A percentile compares a stretch with the other conserved stretches of the same genome.
These are phyloP conservation scores for Ctenomys sociabilis DNA, from an alignment of 2,113 vertebrate species.

Conservation along the genomic window DNA sequence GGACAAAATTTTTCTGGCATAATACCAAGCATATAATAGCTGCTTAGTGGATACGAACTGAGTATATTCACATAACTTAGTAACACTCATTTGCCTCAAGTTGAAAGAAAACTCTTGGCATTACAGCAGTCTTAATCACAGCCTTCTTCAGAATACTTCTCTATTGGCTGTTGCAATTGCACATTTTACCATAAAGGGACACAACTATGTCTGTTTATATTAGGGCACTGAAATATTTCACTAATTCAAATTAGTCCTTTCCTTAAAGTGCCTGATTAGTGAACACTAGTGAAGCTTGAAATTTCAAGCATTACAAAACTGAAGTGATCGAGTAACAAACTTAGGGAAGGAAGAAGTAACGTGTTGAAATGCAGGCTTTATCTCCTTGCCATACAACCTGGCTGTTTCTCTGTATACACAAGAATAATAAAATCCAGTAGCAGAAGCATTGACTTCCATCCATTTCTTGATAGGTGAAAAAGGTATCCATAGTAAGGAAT, in stretches of 20 bases:
- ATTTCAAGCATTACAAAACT: constrained; percentile 21
- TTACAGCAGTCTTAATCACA: background rate
- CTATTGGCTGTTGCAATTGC: background rate
- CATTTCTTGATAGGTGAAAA: background rate
- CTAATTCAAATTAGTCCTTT: background rate
- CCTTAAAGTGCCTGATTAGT: background rate
- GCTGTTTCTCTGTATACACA: background rate
- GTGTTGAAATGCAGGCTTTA: background rate
- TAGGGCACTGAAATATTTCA: background rate
- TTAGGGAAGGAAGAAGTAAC: background rate
- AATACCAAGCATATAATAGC: constrained; percentile 28
- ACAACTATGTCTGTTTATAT: background rate
- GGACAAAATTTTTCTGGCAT: constrained; percentile 21
- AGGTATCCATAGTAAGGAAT: background rate
- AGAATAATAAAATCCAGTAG: background rate
- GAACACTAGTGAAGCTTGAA: constrained; percentile 27
- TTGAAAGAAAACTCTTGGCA: background rate
- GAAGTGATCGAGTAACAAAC: constrained; percentile 2
- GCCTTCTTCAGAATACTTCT: background rate
- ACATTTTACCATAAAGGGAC: background rate
- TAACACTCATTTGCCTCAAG: background rate
- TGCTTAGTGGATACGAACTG: constrained; percentile 32
- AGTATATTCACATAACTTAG: background rate
- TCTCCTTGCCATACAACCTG: background rate
- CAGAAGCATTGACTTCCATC: background rate